These are phyloP conservation scores for Bibio marci DNA, from an alignment of 2,888 invertebrate genomes.

Conservation along the genomic window DNA sequence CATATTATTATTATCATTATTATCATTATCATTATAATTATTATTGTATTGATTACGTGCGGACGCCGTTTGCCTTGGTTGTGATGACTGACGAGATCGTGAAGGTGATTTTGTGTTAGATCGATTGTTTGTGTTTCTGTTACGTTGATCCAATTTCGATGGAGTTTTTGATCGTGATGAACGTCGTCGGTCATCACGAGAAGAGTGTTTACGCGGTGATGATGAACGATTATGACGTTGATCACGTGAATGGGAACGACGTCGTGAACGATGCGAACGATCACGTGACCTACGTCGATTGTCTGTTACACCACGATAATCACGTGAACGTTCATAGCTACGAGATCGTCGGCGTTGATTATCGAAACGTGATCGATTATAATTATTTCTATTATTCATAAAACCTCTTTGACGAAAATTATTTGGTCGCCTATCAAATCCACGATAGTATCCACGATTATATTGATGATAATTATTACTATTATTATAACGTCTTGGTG, in stretches of 20 bases:
- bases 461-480: too few relatives aligned
- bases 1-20: too few relatives aligned
- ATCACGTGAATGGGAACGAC: conserved; percentile 11
- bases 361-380: not conserved
- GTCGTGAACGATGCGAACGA: conserved; percentile 16
- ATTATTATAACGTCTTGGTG: too few relatives aligned
- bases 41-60: too few relatives aligned
- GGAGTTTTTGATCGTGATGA: not conserved
- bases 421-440: not conserved
- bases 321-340: not conserved
- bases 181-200: too few relatives aligned
- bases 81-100: conserved; percentile 4
- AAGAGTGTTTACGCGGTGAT: not conserved
- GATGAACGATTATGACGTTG: conserved; percentile 5
- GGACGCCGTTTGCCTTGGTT: too few relatives aligned
- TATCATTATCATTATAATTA: too few relatives aligned
- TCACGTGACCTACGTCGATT: conserved; percentile 7
- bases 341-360: not conserved
- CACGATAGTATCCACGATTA: not conserved
- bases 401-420: not conserved
- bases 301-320: not conserved
- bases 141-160: conserved; percentile 17
- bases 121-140: too few relatives aligned
- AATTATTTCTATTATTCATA: too few relatives aligned
- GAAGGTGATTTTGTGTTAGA: conserved; percentile 1